Percentiles rank a stretch among this genome's conserved stretches.
Evolutionary conservation across 2,888 invertebrate species (phyloP).

Genomic region (Stegana nigrithorax): DNA sequence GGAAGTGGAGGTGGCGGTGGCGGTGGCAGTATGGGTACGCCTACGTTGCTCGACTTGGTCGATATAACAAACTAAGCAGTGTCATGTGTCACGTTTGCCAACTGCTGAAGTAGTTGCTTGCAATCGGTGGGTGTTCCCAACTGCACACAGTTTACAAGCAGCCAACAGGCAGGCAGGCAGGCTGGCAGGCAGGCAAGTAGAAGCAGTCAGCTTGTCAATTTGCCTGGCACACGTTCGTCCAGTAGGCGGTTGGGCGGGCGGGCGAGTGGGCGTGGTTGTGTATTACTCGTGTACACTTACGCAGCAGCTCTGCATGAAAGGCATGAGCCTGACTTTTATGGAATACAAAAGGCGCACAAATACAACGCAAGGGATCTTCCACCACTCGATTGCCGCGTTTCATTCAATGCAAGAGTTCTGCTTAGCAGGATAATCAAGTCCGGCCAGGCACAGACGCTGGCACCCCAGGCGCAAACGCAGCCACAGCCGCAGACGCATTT

Average conservation of each 20-base stretch:
- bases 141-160: constrained; percentile 38
- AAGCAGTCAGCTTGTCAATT: constrained; percentile 6
- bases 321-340: neutral
- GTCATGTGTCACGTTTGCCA: constrained; percentile 40
- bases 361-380: neutral
- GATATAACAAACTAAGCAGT: constrained; percentile 35
- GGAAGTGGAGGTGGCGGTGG: no score
- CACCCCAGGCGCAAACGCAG: neutral
- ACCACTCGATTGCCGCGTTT: no score
- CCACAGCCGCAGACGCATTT: neutral
- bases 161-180: neutral
- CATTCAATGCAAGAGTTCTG: no score
- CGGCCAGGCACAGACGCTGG: neutral
- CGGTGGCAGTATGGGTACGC: constrained; percentile 29
- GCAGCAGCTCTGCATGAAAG: neutral
- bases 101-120: constrained; percentile 35
- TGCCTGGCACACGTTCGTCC: neutral
- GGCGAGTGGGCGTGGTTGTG: constrained; percentile 11
- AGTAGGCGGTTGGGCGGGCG: constrained; percentile 21
- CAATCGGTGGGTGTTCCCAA: constrained; percentile 49
- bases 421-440: neutral
- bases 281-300: neutral
- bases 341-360: neutral
- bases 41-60: constrained; percentile 21
- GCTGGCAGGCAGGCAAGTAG: neutral